These are phyloP conservation scores for Cyclopterus lumpus DNA, from an alignment of 2,797 vertebrate genomes.

Conservation along the genomic window DNA sequence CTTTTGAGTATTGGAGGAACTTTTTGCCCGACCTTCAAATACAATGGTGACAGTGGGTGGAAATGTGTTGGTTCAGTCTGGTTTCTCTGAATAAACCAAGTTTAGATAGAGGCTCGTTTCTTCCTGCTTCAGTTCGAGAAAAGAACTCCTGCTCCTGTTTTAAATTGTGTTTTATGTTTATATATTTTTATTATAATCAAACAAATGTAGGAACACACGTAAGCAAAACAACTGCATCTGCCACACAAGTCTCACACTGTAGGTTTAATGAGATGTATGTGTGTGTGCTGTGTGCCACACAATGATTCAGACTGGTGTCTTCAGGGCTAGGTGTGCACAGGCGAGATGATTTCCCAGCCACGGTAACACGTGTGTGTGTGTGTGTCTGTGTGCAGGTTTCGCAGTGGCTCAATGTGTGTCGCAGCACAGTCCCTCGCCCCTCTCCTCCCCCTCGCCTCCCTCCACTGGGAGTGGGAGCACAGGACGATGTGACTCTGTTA, in stretches of 20 bases:
- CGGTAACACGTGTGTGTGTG: slow-evolving; percentile 18
- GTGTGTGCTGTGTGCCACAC: background rate
- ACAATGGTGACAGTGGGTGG: background rate
- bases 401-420: slow-evolving; percentile 94
- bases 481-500: slow-evolving; percentile 88
- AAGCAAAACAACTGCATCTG: background rate
- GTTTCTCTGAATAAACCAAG: no score
- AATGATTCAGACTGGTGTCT: background rate
- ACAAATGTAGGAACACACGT: background rate
- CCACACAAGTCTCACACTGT: background rate
- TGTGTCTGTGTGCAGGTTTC: slow-evolving; percentile 85
- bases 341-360: background rate
- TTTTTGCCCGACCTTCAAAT: background rate
- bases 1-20: background rate
- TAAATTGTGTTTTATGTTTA: background rate
- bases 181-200: background rate
- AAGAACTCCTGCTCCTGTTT: background rate
- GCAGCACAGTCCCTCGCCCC: slow-evolving; percentile 87
- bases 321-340: background rate
- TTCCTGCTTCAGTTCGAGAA: background rate
- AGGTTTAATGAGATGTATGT: no score
- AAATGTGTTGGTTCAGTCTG: background rate
- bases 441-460: slow-evolving; percentile 88
- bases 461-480: slow-evolving; percentile 89
- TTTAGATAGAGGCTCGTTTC: no score